Percentiles rank a stretch among this genome's conserved stretches.
Conservation (phyloP, 2,797 vertebrate genomes). For the Diglossa cyanea region DNA sequence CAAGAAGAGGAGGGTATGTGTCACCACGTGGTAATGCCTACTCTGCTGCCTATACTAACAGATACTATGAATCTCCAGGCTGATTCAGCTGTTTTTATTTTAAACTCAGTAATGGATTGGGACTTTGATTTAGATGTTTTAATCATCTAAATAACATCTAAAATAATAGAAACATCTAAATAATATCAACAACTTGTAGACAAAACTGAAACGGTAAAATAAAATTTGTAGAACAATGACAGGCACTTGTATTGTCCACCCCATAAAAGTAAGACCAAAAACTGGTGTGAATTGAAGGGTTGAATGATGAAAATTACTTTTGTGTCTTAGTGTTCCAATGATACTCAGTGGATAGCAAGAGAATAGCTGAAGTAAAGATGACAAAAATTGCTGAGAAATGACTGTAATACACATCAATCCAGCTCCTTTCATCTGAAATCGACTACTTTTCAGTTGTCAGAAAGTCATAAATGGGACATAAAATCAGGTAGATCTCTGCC, state of each 20-base stretch:
- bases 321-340: not conserved
- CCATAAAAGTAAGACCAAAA: not conserved
- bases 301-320: not conserved
- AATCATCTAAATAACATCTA: too few species aligned
- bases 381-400: not conserved
- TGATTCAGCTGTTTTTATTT: not conserved
- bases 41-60: not conserved
- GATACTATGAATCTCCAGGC: not conserved
- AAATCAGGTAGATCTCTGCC: not conserved
- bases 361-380: not conserved
- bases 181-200: not conserved
- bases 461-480: not conserved
- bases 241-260: not conserved
- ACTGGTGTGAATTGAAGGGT: not conserved
- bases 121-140: not conserved
- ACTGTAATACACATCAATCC: not conserved
- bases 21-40: not conserved
- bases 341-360: not conserved
- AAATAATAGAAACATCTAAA: not conserved
- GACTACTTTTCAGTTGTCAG: not conserved
- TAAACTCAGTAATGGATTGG: not conserved
- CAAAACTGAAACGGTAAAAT: not conserved
- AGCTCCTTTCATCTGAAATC: not conserved
- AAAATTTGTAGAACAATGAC: not conserved
- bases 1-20: not conserved